Percentiles rank a stretch among this genome's conserved stretches.
phyloP scores from a whole-genome alignment of 2,797 vertebrate species.

The Mus minutoides region DNA sequence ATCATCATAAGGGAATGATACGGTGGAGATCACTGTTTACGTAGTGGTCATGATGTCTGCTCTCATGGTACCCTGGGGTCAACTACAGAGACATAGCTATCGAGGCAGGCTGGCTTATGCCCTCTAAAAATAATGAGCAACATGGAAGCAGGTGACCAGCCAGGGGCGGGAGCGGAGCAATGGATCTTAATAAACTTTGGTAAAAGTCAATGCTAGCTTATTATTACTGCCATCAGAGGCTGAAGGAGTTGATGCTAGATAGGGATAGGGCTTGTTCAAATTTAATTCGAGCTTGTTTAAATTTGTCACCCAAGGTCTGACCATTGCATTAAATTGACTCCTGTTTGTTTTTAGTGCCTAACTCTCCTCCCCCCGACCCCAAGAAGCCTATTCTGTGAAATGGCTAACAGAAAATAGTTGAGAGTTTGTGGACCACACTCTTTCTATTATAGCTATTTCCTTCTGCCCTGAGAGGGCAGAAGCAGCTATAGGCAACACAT shows the following conservation, averaged over 20 bases:
- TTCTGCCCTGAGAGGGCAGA: neutral
- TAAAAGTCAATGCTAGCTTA: neutral
- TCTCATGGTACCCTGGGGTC: neutral
- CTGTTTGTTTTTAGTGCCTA: neutral
- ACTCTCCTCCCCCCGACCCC: neutral
- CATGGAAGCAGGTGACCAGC: neutral
- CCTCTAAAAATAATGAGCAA: neutral
- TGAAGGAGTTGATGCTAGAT: neutral
- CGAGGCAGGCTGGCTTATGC: neutral
- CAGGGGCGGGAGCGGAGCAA: accelerated
- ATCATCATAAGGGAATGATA: neutral
- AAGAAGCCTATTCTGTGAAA: neutral
- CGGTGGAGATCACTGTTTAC: neutral
- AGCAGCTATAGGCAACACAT: neutral
- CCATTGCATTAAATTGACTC: neutral
- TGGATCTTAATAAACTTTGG: neutral
- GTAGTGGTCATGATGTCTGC: accelerated
- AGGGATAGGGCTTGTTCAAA: neutral
- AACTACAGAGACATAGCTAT: accelerated
- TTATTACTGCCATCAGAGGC: neutral
- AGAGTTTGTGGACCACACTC: neutral
- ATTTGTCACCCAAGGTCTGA: neutral
- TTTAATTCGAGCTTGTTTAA: neutral
- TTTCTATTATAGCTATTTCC: neutral
- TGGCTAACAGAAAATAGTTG: neutral